Evolutionary conservation across 2,113 vertebrate species (phyloP), one percentile per base, ranked within the genome.

Genomic region (Circaetus cinerascens): DNA sequence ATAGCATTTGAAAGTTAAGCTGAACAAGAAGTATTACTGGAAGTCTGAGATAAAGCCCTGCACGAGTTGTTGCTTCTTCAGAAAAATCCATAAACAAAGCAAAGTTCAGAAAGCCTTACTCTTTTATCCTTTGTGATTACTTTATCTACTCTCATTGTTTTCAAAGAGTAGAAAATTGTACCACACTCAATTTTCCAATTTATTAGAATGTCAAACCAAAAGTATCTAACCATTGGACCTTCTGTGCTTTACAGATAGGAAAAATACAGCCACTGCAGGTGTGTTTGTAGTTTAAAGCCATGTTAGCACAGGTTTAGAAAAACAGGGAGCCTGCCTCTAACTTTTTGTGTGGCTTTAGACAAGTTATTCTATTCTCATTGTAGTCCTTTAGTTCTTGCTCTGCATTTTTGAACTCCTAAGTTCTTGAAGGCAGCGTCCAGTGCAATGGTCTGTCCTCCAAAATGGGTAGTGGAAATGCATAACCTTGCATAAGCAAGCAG

Each of bases 71-170:
- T 72, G 2, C 38, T 92, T 87, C 56, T 72, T 90, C 57, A 90
- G 77, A 85, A 93, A 81, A 94, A 93, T 29, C 25, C 22, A 57
- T 48, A 45, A 75, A 41, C 4, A 81, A 87, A 45, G 3, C 20
- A 67, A 75, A 74, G 30, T 60, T 67, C 36, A 63, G 50, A 67
- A 90, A 76, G 1, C 7, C 25, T 45, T 83, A 45, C 7, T 23
- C 7, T 69, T 92, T 74, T 21, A 64, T 56, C 34, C 15, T 10
- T 76, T 85, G 19, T 75, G 15, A 56, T 87, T 66, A 38, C 5
- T 81, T 81, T 48, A n/a, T 26, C n/a, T 84, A n/a, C 72, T 79
- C 13, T 79, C 22, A 66, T 23, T 78, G 40, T 72, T 86, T 95
- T 76, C 57, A 53, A 53, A 67, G 23, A 69, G 56, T 6, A 60